Percentiles rank a stretch among this genome's conserved stretches.
These are phyloP conservation scores for Anableps anableps DNA, from an alignment of 2,797 vertebrate species.

Conservation along the genomic window DNA sequence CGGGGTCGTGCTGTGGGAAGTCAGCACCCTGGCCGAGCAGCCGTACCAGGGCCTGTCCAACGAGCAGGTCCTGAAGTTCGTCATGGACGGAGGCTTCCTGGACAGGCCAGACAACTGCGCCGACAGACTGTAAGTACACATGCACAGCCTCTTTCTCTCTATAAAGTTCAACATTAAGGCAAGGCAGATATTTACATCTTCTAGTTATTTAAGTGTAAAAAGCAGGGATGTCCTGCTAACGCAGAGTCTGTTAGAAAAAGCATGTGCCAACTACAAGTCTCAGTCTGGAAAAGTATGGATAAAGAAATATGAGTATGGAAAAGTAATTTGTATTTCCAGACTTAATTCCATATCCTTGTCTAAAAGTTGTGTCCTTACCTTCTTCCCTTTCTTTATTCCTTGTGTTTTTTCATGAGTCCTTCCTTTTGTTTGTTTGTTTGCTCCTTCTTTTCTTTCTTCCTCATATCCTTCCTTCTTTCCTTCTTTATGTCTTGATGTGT, in stretches of 20 bases:
- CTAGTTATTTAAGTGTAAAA: neutral
- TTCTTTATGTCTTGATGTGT: too few relatives aligned
- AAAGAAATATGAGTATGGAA: too few relatives aligned
- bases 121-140: slow-evolving; percentile 89
- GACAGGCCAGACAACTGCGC: slow-evolving; percentile 94
- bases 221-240: neutral
- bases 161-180: neutral
- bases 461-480: too few relatives aligned
- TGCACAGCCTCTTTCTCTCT: neutral
- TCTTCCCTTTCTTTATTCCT: too few relatives aligned
- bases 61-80: slow-evolving; percentile 97
- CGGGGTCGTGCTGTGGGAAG: slow-evolving; percentile 97
- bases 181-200: neutral
- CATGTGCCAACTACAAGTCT: neutral
- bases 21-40: slow-evolving; percentile 95
- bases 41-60: slow-evolving; percentile 98
- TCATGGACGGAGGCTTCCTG: slow-evolving; percentile 95
- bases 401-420: too few relatives aligned
- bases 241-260: neutral
- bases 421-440: too few relatives aligned
- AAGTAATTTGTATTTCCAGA: too few relatives aligned
- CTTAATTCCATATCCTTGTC: too few relatives aligned
- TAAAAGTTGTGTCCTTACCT: too few relatives aligned
- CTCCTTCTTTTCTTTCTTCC: too few relatives aligned
- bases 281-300: neutral